Percentiles rank a stretch among this genome's conserved stretches.
Evolutionary conservation across 2,888 invertebrate genomes (phyloP).

Genomic region (Cerastis leucographa): DNA sequence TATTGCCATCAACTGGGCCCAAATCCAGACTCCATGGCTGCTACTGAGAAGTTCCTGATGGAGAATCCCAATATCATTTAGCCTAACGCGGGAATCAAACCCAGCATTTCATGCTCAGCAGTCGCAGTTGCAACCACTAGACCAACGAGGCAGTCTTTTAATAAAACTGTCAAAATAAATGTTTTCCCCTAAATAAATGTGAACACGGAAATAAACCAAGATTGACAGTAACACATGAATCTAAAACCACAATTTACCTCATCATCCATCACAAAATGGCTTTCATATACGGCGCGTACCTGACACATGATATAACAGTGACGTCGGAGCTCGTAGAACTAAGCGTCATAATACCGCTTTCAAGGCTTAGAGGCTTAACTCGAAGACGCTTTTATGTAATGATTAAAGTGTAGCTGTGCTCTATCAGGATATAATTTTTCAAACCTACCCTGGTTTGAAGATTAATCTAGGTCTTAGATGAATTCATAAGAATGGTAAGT

Average conservation of each 20-base stretch:
- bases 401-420: constrained; percentile 41
- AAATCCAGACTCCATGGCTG: too few relatives aligned
- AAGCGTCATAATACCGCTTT: constrained; percentile 45
- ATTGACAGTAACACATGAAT: constrained; percentile 37
- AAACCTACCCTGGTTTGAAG: too few relatives aligned
- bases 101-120: too few relatives aligned
- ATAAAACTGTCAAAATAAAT: background rate
- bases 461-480: constrained; percentile 7
- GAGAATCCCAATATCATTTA: too few relatives aligned
- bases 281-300: constrained; percentile 35
- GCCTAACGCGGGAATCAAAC: too few relatives aligned
- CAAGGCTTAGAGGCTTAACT: constrained; percentile 50
- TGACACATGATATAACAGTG: constrained; percentile 48
- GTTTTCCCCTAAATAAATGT: background rate
- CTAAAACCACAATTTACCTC: constrained; percentile 44
- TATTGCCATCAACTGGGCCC: too few relatives aligned
- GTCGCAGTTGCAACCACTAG: too few relatives aligned
- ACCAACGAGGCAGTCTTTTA: background rate
- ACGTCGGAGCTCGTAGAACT: constrained; percentile 35
- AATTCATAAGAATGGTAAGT: background rate
- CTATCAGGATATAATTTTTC: constrained; percentile 28
- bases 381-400: constrained; percentile 52
- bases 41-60: too few relatives aligned
- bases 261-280: constrained; percentile 41
- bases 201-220: constrained; percentile 3